Conservation (phyloP, 1,140 invertebrate species). For the Zophobas atratus region DNA sequence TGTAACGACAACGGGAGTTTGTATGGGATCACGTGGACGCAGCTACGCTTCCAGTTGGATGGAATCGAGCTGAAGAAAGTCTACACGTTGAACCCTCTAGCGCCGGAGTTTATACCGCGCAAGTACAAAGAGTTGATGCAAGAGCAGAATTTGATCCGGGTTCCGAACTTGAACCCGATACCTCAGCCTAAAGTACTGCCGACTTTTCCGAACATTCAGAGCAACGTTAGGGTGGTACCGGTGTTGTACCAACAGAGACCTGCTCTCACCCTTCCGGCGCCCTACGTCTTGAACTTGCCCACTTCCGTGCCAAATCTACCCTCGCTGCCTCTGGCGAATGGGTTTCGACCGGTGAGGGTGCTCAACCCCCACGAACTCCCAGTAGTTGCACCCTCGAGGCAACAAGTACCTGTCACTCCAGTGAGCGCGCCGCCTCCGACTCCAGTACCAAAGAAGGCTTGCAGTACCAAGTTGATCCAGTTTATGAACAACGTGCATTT, state of each 20-base stretch:
- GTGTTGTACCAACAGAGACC: slow-evolving; percentile 17
- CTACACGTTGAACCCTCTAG: slow-evolving; percentile 86
- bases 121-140: slow-evolving; percentile 52
- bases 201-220: slow-evolving; percentile 6
- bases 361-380: slow-evolving; percentile 28
- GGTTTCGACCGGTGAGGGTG: slow-evolving; percentile 5
- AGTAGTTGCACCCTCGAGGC: background rate
- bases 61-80: slow-evolving; percentile 82
- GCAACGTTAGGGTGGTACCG: slow-evolving; percentile 27
- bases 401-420: background rate
- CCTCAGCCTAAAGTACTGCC: slow-evolving; percentile 11
- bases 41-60: slow-evolving; percentile 79
- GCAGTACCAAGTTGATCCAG: slow-evolving; percentile 67
- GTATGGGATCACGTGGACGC: slow-evolving; percentile 81
- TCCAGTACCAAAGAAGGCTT: slow-evolving; percentile 50
- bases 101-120: slow-evolving; percentile 84
- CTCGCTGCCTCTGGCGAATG: slow-evolving; percentile 9
- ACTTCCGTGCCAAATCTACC: background rate
- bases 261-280: slow-evolving; percentile 38
- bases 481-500: slow-evolving; percentile 73
- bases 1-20: slow-evolving; percentile 84
- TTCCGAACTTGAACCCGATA: slow-evolving; percentile 11
- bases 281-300: slow-evolving; percentile 44
- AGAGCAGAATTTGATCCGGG: background rate
- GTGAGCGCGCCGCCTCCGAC: background rate